These are phyloP conservation scores for Alfaro cultratus DNA, from an alignment of 2,797 vertebrate species.

Conservation along the genomic window DNA sequence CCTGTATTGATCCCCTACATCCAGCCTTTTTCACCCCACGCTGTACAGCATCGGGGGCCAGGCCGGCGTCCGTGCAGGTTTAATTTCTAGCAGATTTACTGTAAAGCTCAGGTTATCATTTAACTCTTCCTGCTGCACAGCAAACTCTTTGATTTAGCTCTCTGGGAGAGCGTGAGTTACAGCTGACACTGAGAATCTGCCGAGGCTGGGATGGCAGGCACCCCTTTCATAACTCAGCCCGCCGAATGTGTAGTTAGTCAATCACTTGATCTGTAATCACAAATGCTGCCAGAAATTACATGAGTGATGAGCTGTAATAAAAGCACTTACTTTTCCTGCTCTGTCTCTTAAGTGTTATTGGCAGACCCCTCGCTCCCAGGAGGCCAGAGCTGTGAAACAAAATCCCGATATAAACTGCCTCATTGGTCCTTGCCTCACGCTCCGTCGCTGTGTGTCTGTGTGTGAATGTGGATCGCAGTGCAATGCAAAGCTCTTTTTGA, in stretches of 20 bases:
- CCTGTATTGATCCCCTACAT: conserved; percentile 73
- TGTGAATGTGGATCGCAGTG: conserved; percentile 51
- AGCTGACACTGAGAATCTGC: conserved; percentile 78
- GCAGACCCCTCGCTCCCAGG: conserved; percentile 83
- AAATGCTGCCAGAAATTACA: conserved; percentile 95
- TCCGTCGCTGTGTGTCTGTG: conserved; percentile 57
- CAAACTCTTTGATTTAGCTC: conserved; percentile 79
- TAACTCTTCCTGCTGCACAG: conserved; percentile 79
- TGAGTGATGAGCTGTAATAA: conserved; percentile 95
- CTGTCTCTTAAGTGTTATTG: conserved; percentile 88
- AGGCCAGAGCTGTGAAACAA: conserved; percentile 83
- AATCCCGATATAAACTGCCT: conserved; percentile 84
- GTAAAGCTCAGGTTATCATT: conserved; percentile 81
- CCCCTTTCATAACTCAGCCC: conserved; percentile 90
- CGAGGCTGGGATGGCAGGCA: conserved; percentile 75
- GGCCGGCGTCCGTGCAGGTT: conserved; percentile 56
- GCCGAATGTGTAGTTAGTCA: conserved; percentile 96
- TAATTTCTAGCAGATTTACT: conserved; percentile 84
- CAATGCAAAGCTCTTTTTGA: conserved; percentile 73
- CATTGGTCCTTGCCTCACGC: conserved; percentile 79
- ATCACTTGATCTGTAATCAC: conserved; percentile 99
- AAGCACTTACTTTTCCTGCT: conserved; percentile 87
- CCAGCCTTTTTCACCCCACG: conserved; percentile 65
- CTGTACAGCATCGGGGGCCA: conserved; percentile 61
- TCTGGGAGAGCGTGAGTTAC: conserved; percentile 79